Percentiles rank a stretch among this genome's conserved stretches.
These are phyloP conservation scores for Pluvianellus socialis DNA, from an alignment of 2,113 vertebrate genomes.

Conservation along the genomic window DNA sequence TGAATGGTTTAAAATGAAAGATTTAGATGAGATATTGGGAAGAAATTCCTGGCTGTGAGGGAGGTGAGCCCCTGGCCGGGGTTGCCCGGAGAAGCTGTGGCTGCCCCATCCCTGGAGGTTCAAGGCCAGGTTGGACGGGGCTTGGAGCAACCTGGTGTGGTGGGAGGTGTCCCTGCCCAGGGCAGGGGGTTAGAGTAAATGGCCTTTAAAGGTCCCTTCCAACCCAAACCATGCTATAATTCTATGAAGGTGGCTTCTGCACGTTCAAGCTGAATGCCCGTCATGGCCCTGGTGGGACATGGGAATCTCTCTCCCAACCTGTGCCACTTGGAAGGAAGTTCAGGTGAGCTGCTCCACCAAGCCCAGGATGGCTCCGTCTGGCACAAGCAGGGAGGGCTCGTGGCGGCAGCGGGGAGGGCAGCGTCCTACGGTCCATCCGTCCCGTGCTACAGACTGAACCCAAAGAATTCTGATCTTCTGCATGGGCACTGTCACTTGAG, in stretches of 20 bases:
- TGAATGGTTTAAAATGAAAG: no score
- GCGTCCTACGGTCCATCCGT: neutral
- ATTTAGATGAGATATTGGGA: no score
- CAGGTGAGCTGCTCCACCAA: accelerated
- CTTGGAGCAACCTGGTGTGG: neutral
- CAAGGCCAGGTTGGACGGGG: neutral
- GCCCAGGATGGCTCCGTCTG: neutral
- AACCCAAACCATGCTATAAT: neutral
- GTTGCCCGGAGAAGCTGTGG: neutral
- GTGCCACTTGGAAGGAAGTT: neutral
- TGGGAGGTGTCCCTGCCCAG: neutral
- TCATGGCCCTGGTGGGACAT: accelerated
- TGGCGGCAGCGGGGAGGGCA: neutral
- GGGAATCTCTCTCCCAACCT: neutral
- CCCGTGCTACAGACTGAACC: accelerated
- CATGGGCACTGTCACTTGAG: neutral
- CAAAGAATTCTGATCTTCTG: neutral
- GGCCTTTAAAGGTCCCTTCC: neutral
- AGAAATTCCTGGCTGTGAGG: no score
- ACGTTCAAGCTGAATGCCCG: accelerated
- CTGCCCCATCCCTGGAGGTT: neutral
- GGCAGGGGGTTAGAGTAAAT: neutral
- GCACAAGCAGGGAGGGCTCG: neutral
- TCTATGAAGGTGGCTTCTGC: neutral
- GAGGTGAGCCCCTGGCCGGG: neutral